Percentiles rank a stretch among this genome's conserved stretches.
These are phyloP conservation scores for Leptoclinus maculatus DNA, from an alignment of 2,797 vertebrate species.

Conservation along the genomic window DNA sequence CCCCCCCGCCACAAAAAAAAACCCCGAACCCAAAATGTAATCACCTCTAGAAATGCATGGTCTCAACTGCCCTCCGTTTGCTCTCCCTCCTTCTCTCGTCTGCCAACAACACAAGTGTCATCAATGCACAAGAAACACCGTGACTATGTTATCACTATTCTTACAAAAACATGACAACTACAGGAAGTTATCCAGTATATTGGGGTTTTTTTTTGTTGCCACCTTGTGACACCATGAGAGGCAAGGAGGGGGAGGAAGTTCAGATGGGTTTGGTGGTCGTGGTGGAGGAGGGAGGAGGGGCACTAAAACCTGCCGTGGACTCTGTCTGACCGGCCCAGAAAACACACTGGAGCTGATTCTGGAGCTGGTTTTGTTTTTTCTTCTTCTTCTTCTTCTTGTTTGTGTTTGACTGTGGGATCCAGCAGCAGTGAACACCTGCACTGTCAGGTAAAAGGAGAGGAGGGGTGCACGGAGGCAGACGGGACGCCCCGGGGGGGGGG, in stretches of 20 bases:
- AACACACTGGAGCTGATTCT: slow-evolving; percentile 40
- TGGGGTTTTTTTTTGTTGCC: slow-evolving; percentile 44
- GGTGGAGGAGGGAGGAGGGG: slow-evolving; percentile 70
- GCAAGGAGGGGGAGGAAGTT: slow-evolving; percentile 83
- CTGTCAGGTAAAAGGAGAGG: slow-evolving; percentile 75
- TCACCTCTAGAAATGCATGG: slow-evolving; percentile 46
- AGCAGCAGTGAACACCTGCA: slow-evolving; percentile 60
- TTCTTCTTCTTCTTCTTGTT: slow-evolving; percentile 18
- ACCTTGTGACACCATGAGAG: slow-evolving; percentile 86
- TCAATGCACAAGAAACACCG: slow-evolving; percentile 91
- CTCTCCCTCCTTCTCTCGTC: slow-evolving; percentile 67
- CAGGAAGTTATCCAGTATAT: slow-evolving; percentile 88
- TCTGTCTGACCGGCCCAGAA: slow-evolving; percentile 44
- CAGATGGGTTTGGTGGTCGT: slow-evolving; percentile 70
- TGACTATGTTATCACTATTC: slow-evolving; percentile 83
- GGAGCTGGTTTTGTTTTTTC: slow-evolving; percentile 27
- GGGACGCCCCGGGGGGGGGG: slow-evolving; percentile 33
- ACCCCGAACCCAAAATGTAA: slow-evolving; percentile 14
- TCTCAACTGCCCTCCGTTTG: slow-evolving; percentile 43
- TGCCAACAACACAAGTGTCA: slow-evolving; percentile 85
- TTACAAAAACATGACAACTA: slow-evolving; percentile 85
- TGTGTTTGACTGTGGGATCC: slow-evolving; percentile 55
- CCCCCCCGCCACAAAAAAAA: too few relatives aligned
- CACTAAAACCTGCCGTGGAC: slow-evolving; percentile 48
- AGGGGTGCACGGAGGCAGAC: slow-evolving; percentile 77